Conservation (phyloP, 2,888 invertebrate species). For the Cordilura impudica region DNA sequence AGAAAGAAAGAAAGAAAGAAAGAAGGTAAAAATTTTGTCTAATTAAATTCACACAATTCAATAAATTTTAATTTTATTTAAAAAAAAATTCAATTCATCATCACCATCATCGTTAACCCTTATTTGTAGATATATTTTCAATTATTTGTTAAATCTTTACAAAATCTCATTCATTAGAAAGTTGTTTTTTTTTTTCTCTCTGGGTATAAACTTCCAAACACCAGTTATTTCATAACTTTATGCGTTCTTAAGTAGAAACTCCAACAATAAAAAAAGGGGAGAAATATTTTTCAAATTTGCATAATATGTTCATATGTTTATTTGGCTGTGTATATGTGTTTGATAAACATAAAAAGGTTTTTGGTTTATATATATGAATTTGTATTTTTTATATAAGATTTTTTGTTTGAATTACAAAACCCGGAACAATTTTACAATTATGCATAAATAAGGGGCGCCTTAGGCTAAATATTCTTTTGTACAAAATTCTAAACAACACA, state of each 20-base stretch:
- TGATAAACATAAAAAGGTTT: constrained; percentile 7
- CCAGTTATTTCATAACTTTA: constrained; percentile 10
- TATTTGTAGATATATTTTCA: constrained; percentile 23
- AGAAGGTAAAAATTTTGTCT: not conserved
- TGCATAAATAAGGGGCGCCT: constrained; percentile 57
- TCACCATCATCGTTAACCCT: constrained; percentile 12
- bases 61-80: constrained; percentile 37
- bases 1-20: not conserved
- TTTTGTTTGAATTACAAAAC: constrained; percentile 20
- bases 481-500: constrained; percentile 13
- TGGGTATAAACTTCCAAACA: constrained; percentile 21
- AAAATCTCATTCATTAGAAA: constrained; percentile 43
- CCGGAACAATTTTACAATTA: constrained; percentile 55
- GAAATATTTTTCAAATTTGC: constrained; percentile 38
- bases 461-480: constrained; percentile 57
- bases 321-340: too few species aligned
- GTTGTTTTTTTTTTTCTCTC: constrained; percentile 33
- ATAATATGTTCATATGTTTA: constrained; percentile 55
- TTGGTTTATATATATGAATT: not conserved
- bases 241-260: not conserved
- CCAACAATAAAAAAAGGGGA: not conserved
- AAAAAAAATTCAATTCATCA: not conserved
- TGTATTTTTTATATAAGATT: too few species aligned
- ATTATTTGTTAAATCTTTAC: constrained; percentile 48
- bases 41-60: constrained; percentile 52